Evolutionary conservation across 2,888 invertebrate species (phyloP), one percentile per base, ranked within the genome.

Genomic region (Watsonalla binaria): DNA sequence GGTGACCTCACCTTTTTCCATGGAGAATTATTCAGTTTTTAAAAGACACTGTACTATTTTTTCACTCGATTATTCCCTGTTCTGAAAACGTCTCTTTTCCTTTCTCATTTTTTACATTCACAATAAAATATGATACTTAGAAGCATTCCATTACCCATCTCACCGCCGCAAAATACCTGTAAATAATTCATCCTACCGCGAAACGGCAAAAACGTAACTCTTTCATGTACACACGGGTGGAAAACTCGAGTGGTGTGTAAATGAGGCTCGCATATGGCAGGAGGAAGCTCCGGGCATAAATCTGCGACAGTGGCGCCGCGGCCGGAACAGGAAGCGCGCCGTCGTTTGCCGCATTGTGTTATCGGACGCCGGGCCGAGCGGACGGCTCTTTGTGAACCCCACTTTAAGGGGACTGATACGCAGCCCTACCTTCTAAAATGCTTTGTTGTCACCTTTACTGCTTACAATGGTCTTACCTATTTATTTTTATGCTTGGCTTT

Each of bases 301-400:
- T 90, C 89, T 89, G 74, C 83, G 82, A 85, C 84, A 65, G 86
- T 86, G 85, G 86, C 86, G 85, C 85, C 84, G 86, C 79, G 87
- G 80, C 89, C 89, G 90, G 90, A 90, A 89, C 65, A 81, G 91
- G 90, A 91, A 88, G 87, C 77, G 78, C 80, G 82, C 66, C 88
- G 89, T 90, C 91, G 91, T 90, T 90, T 90, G 89, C 86, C 89
- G 86, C 90, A 90, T 90, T 91, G 91, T 91, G 84, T 76, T 88
- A 87, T 86, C 88, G 87, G 87, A 74, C 82, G 84, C 65, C 81
- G 80, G 82, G 83, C 87, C 81, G 82, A 75, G 76, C 79, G 89
- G 90, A 86, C 90, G 83, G 78, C 84, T 78, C 86, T 84, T 86
- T 87, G 81, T 87, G 78, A 75, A 74, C 70, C 71, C 74, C 84